phyloP scores from a whole-genome alignment of 2,888 invertebrate genomes.

The Trissonchulus latispiculum region DNA sequence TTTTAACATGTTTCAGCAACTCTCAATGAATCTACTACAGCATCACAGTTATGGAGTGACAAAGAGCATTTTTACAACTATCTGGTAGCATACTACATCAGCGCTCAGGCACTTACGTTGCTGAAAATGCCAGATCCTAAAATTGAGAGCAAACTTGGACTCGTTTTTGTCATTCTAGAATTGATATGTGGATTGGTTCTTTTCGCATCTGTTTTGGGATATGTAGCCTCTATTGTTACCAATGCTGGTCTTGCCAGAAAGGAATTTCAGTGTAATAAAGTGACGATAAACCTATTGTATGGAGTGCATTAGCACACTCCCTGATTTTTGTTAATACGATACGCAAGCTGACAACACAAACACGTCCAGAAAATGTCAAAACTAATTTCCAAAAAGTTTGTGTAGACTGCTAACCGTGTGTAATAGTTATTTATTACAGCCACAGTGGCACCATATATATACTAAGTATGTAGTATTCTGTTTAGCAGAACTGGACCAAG shows the following conservation, averaged over 20 bases:
- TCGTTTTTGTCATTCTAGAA: conserved; percentile 87
- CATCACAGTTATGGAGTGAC: too few species aligned
- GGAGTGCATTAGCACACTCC: background rate
- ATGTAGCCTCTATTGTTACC: conserved; percentile 95
- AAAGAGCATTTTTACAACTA: conserved; percentile 50
- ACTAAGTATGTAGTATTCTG: too few species aligned
- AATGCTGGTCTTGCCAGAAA: conserved; percentile 91
- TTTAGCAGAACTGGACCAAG: conserved; percentile 91
- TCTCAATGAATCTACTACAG: too few species aligned
- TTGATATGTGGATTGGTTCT: conserved; percentile 83
- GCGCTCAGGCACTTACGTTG: conserved; percentile 75
- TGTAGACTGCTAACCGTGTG: too few species aligned
- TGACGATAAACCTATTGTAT: conserved; percentile 26
- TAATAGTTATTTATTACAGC: too few species aligned
- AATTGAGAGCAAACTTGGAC: conserved; percentile 84
- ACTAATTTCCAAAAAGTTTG: too few species aligned
- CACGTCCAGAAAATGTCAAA: too few species aligned
- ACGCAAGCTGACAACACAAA: too few species aligned
- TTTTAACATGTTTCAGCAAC: too few species aligned
- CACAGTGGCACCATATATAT: too few species aligned
- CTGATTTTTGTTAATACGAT: too few species aligned
- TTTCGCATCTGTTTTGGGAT: conserved; percentile 89
- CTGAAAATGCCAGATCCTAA: conserved; percentile 55
- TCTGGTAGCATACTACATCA: conserved; percentile 96
- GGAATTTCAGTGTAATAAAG: conserved; percentile 87